Evolutionary conservation across 2,888 invertebrate genomes (phyloP).

Genomic region (Epirrhoe alternata): DNA sequence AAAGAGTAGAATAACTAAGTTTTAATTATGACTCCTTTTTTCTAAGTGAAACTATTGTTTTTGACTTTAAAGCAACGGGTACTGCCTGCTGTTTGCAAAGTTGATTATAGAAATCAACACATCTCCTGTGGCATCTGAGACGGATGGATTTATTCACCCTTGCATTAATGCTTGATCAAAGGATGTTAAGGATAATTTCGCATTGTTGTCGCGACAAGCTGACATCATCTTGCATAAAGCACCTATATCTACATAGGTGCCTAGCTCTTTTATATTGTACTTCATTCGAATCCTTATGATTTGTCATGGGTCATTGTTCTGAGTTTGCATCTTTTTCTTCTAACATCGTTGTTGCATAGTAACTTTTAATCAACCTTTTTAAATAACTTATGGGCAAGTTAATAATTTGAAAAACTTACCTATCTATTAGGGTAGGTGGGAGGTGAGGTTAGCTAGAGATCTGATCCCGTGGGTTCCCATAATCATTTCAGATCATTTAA

Average conservation of each 20-base stretch:
- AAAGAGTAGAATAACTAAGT: no score
- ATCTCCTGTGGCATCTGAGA: conserved; percentile 15
- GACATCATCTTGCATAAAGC: conserved; percentile 34
- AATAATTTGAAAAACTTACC: no score
- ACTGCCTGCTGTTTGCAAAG: neutral
- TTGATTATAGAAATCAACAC: neutral
- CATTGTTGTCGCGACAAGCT: conserved; percentile 42
- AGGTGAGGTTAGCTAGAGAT: no score
- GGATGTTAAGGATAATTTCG: conserved; percentile 33
- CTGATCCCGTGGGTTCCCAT: no score
- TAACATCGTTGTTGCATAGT: neutral
- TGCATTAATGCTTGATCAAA: conserved; percentile 37
- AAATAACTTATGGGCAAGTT: no score
- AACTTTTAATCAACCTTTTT: neutral
- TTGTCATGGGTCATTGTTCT: neutral
- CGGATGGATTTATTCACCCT: conserved; percentile 40
- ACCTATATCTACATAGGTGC: neutral
- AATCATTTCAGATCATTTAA: neutral
- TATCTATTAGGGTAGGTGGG: no score
- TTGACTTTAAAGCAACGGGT: neutral
- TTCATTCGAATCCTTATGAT: neutral
- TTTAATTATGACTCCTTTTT: no score
- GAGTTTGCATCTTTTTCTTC: neutral
- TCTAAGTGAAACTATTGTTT: no score
- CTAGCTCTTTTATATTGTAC: neutral